A percentile compares a stretch with the other conserved stretches of the same genome.
These are phyloP conservation scores for Tipula unca DNA, from an alignment of 2,888 invertebrate genomes.

Conservation along the genomic window DNA sequence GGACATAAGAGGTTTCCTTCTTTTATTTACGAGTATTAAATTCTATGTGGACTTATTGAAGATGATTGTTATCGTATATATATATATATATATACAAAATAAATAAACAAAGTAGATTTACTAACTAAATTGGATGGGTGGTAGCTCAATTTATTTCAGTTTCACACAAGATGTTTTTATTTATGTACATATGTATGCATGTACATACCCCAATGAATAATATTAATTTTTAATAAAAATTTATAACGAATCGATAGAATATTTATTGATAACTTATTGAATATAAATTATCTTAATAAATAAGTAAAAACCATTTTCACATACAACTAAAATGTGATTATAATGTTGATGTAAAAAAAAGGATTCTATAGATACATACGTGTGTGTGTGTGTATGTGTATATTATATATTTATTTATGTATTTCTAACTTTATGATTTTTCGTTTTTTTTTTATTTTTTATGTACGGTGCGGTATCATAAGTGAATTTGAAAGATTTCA, in stretches of 20 bases:
- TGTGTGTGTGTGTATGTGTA: not conserved
- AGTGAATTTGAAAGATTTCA: conserved; percentile 16
- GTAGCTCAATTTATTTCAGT: not conserved
- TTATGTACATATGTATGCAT: not conserved
- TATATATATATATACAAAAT: not conserved
- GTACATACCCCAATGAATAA: not conserved
- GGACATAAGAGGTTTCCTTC: not conserved
- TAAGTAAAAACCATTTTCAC: not conserved
- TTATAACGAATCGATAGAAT: not conserved
- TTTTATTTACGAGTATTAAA: not conserved
- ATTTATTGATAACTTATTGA: not conserved
- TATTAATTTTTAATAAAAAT: conserved; percentile 14
- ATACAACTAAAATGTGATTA: not conserved
- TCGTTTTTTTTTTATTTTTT: not conserved
- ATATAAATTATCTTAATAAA: conserved; percentile 14
- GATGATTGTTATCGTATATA: not conserved
- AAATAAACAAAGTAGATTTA: too few relatives aligned
- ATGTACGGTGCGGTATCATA: not conserved
- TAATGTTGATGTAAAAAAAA: not conserved
- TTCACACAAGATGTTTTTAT: not conserved
- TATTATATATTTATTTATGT: not conserved
- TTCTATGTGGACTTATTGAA: not conserved
- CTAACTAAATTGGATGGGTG: not conserved
- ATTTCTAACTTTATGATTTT: not conserved
- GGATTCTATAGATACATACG: not conserved